Percentiles rank a stretch among this genome's conserved stretches.
Conservation (phyloP, 35 echinoderm and acorn worm genomes). For the Patiria miniata region DNA sequence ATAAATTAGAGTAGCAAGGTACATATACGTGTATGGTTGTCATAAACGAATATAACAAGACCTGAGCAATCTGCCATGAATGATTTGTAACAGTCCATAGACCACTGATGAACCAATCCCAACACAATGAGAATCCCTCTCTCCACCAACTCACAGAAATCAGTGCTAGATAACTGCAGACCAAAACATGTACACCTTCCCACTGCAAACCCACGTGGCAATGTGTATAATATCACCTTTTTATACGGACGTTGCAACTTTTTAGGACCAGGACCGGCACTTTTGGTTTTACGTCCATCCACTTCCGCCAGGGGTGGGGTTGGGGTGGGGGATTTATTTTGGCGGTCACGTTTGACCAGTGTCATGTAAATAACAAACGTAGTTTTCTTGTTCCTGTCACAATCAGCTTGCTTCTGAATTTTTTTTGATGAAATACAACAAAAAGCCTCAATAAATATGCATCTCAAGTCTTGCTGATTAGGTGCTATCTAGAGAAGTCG, state of each 20-base stretch:
- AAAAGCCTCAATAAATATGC: too few species aligned
- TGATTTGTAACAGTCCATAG: too few species aligned
- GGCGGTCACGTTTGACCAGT: background rate
- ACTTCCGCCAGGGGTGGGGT: background rate
- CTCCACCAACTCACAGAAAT: background rate
- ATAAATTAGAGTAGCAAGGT: too few species aligned
- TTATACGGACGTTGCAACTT: background rate
- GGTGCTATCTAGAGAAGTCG: too few species aligned
- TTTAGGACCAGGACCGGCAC: background rate
- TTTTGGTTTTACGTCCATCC: conserved; percentile 9
- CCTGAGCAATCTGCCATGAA: too few species aligned
- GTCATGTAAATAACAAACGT: conserved; percentile 9
- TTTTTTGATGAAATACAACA: background rate
- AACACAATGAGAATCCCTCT: too few species aligned
- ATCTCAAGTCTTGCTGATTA: too few species aligned
- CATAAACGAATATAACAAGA: too few species aligned
- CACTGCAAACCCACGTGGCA: background rate
- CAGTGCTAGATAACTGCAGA: background rate
- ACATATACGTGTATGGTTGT: too few species aligned
- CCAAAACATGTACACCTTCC: background rate
- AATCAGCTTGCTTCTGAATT: background rate
- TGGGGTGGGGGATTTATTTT: background rate
- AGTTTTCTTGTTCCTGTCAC: background rate
- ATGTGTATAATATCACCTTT: background rate
- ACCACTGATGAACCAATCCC: too few species aligned